A percentile compares a stretch with the other conserved stretches of the same genome.
These are phyloP conservation scores for Blennius ocellaris DNA, from an alignment of 2,113 vertebrate species.

Conservation along the genomic window DNA sequence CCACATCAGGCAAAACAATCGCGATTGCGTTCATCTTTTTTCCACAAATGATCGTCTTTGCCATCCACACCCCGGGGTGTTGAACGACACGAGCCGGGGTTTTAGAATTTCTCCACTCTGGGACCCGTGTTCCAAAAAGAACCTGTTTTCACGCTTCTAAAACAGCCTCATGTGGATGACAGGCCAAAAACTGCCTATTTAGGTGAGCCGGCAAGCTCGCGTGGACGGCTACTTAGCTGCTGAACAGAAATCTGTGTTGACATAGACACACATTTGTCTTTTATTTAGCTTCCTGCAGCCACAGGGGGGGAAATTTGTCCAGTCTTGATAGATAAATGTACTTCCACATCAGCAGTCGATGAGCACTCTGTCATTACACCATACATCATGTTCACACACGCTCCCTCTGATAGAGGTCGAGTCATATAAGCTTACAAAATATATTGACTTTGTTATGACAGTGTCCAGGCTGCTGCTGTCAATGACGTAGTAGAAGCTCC, in stretches of 20 bases:
- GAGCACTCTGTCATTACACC: not conserved
- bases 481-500: not conserved
- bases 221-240: too few relatives aligned
- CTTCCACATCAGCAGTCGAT: not conserved
- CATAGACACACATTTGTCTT: constrained; percentile 18
- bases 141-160: too few relatives aligned
- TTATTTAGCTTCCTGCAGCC: constrained; percentile 12
- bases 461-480: not conserved
- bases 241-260: constrained; percentile 10
- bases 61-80: too few relatives aligned
- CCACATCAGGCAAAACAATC: too few relatives aligned
- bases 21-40: too few relatives aligned
- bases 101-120: too few relatives aligned
- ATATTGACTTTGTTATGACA: not conserved
- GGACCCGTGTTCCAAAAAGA: too few relatives aligned
- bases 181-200: too few relatives aligned
- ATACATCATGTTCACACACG: not conserved
- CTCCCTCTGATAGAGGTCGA: not conserved
- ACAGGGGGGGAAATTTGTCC: not conserved
- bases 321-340: constrained; percentile 3
- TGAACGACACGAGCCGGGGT: too few relatives aligned
- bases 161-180: too few relatives aligned
- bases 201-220: too few relatives aligned
- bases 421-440: not conserved
- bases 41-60: too few relatives aligned